Base-by-base conservation (phyloP, 1,140 invertebrate genomes). In the Epicauta chinensis region DNA sequence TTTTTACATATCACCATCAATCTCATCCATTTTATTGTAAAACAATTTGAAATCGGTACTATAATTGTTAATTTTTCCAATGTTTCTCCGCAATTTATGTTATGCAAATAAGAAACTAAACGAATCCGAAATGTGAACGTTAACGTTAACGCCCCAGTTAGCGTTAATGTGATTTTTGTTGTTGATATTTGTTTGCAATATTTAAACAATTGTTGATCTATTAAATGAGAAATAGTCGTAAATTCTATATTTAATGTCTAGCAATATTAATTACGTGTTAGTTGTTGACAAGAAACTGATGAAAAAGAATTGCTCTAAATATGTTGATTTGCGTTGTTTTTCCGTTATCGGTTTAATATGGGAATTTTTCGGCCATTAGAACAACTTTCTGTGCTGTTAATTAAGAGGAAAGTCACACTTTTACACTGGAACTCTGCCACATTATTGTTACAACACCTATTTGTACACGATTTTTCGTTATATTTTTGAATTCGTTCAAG, bases 241-340 rank as follows among this genome's bases (percentile, higher is more conserved):
- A 46, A 39, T 38, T 48, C 51, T 44, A 17, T 16, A 46, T 45
- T 59, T 61, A 58, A 63, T 61, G 59, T 61, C 49, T 63, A 63
- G 61, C 61, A 59, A 61, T 61, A 61, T 60, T 47, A n/a, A 41
- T 47, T 56, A 42, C 52, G 51, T 61, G 59, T 58, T 52, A 60
- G 54, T 57, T 55, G 55, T 50, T 60, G 54, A 57, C n/a, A 42
- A 40, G 23, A 60, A 5, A 23, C 23, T n/a, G n/a, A n/a, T n/a
- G n/a, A n/a, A n/a, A n/a, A 23, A 23, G 23, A 23, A 5, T 23
- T 54, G 48, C 48, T 56, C 48, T 56, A 51, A 48, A 43, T 56
- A 56, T 40, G 53, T 56, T 56, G 51, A 45, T 46, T 56, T n/a
- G n/a, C n/a, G n/a, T n/a, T n/a, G n/a, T n/a, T n/a, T n/a, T n/a